A percentile compares a stretch with the other conserved stretches of the same genome.
Evolutionary conservation across 37 sponge, comb jelly and placozoan genomes (phyloP).

Genomic region (Mnemiopsis leidyi): DNA sequence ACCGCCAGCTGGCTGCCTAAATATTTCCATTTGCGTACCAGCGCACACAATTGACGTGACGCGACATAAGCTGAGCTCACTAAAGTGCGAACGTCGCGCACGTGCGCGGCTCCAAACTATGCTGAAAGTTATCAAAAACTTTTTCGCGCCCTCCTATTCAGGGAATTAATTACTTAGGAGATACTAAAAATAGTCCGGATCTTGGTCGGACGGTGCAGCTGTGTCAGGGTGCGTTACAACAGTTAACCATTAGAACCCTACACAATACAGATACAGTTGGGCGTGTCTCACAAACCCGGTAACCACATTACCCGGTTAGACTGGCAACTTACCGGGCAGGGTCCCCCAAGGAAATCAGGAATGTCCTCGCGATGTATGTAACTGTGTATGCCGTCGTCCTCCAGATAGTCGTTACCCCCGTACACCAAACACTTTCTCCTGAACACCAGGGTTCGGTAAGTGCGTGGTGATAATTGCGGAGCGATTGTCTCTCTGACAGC

Average conservation of each 20-base stretch:
- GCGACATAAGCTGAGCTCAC: background rate
- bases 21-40: no score
- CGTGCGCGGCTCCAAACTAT: background rate
- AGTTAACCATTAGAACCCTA: no score
- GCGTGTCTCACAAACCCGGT: no score
- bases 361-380: slow-evolving; percentile 50
- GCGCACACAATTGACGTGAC: background rate
- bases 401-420: slow-evolving; percentile 67
- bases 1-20: no score
- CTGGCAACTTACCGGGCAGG: slow-evolving; percentile 62
- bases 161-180: background rate
- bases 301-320: no score
- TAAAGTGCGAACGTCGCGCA: background rate
- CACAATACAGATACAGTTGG: no score
- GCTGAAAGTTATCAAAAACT: background rate
- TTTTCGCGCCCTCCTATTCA: background rate
- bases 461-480: no score
- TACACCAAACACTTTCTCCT: slow-evolving; percentile 66
- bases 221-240: no score
- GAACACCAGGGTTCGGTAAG: no score
- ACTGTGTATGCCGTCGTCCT: slow-evolving; percentile 54
- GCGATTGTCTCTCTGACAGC: no score
- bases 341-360: slow-evolving; percentile 68
- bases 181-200: background rate
- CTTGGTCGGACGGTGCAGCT: no score